Percentiles rank a stretch among this genome's conserved stretches.
Evolutionary conservation across 1,140 invertebrate species (phyloP).

Genomic region (Anthonomus grandis): DNA sequence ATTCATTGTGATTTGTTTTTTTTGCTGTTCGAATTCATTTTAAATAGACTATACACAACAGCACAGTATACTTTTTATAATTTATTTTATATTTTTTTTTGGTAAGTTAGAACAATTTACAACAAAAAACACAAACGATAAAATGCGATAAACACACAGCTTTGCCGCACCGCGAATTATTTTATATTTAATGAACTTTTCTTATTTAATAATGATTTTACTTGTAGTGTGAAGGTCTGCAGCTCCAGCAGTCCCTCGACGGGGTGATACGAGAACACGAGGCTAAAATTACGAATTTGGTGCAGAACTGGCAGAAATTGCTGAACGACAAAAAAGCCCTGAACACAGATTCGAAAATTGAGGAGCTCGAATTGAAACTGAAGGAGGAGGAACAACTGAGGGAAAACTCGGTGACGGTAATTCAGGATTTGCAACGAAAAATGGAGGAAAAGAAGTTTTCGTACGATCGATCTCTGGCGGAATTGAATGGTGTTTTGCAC

Average conservation of each 20-base stretch:
- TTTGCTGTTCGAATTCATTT: too few relatives aligned
- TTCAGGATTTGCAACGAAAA: conserved; percentile 33
- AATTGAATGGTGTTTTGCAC: conserved; percentile 30
- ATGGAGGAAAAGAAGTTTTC: conserved; percentile 29
- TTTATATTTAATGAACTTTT: too few relatives aligned
- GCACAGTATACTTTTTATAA: too few relatives aligned
- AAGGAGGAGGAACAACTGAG: conserved; percentile 32
- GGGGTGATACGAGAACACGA: conserved; percentile 28
- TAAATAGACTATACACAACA: too few relatives aligned
- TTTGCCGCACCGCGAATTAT: too few relatives aligned
- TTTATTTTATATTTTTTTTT: too few relatives aligned
- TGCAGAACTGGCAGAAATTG: conserved; percentile 33
- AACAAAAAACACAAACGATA: too few relatives aligned
- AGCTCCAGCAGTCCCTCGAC: conserved; percentile 31
- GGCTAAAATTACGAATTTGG: conserved; percentile 32
- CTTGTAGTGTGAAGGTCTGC: conserved; percentile 24
- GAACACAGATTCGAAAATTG: conserved; percentile 21
- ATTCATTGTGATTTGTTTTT: too few relatives aligned
- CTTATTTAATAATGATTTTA: background rate
- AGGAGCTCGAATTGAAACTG: conserved; percentile 28
- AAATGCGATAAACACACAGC: too few relatives aligned
- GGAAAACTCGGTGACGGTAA: conserved; percentile 26
- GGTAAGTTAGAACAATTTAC: too few relatives aligned
- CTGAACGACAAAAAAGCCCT: conserved; percentile 25
- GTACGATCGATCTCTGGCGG: conserved; percentile 30